phyloP scores from a whole-genome alignment of 2,888 invertebrate genomes.

The Stomorhina lunata region DNA sequence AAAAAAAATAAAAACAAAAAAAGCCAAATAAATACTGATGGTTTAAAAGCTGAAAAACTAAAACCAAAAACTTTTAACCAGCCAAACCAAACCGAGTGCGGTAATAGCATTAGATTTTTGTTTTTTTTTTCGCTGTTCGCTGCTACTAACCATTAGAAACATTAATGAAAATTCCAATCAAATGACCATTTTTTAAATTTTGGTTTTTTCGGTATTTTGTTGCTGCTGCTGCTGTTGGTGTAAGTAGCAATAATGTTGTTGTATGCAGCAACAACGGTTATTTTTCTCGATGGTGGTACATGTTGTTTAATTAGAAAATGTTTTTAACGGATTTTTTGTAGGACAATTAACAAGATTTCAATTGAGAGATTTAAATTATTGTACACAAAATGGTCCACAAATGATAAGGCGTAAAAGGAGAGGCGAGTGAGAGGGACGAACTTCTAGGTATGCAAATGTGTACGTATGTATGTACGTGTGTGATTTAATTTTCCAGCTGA shows the following conservation, averaged over 20 bases:
- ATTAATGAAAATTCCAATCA: conserved; percentile 67
- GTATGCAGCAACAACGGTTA: conserved; percentile 42
- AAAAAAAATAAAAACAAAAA: conserved; percentile 1
- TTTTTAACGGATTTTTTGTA: conserved; percentile 65
- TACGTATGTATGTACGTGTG: not conserved
- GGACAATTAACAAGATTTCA: conserved; percentile 66
- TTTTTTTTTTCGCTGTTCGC: not conserved
- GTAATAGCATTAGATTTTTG: not conserved
- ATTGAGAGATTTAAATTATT: conserved; percentile 65
- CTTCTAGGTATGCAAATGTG: not conserved
- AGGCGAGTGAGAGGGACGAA: not conserved
- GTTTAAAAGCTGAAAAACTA: conserved; percentile 58
- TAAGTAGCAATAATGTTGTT: conserved; percentile 34
- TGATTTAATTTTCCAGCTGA: conserved; percentile 26
- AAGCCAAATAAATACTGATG: conserved; percentile 54
- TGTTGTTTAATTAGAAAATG: conserved; percentile 66
- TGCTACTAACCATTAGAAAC: conserved; percentile 55
- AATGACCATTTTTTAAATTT: conserved; percentile 59
- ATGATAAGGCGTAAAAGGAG: not conserved
- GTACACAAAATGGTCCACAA: conserved; percentile 1
- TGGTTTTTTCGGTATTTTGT: conserved; percentile 39
- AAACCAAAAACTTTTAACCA: conserved; percentile 40
- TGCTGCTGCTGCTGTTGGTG: conserved; percentile 7
- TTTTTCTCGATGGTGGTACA: conserved; percentile 48
- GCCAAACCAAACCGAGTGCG: conserved; percentile 20